phyloP scores from a whole-genome alignment of 1,140 invertebrate genomes.

The Tribolium castaneum region DNA sequence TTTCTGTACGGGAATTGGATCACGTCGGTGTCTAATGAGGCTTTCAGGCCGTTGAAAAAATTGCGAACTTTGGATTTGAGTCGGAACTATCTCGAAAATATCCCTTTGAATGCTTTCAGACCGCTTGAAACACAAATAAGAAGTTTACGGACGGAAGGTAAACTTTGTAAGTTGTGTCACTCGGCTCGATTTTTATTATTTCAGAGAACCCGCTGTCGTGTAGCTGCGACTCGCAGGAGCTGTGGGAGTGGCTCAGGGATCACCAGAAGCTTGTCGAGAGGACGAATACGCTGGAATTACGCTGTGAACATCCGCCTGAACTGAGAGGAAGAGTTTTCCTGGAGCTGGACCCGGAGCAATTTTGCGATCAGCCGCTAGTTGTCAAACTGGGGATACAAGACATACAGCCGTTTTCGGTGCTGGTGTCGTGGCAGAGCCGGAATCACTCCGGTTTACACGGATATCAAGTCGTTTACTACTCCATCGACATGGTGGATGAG shows the following conservation, averaged over 20 bases:
- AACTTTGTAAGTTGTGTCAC: slow-evolving; percentile 48
- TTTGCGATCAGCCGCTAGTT: slow-evolving; percentile 85
- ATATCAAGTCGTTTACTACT: slow-evolving; percentile 87
- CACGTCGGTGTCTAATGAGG: slow-evolving; percentile 79
- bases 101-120: slow-evolving; percentile 80
- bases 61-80: slow-evolving; percentile 84
- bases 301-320: slow-evolving; percentile 83
- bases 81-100: slow-evolving; percentile 84
- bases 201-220: slow-evolving; percentile 87
- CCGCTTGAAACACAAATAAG: slow-evolving; percentile 84
- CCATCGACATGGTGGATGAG: slow-evolving; percentile 73
- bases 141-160: slow-evolving; percentile 81
- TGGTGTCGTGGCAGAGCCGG: slow-evolving; percentile 89
- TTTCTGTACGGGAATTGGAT: slow-evolving; percentile 87
- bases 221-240: slow-evolving; percentile 84
- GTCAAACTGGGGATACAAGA: slow-evolving; percentile 86
- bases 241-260: slow-evolving; percentile 90
- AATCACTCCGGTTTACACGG: slow-evolving; percentile 87
- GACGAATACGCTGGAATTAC: slow-evolving; percentile 68
- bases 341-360: slow-evolving; percentile 79
- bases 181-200: slow-evolving; percentile 46
- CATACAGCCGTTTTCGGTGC: slow-evolving; percentile 87
- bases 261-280: slow-evolving; percentile 78
- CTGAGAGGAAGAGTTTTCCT: slow-evolving; percentile 80
- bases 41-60: slow-evolving; percentile 84